A percentile compares a stretch with the other conserved stretches of the same genome.
phyloP scores from a whole-genome alignment of 2,888 invertebrate genomes.

The Aquatica leii region DNA sequence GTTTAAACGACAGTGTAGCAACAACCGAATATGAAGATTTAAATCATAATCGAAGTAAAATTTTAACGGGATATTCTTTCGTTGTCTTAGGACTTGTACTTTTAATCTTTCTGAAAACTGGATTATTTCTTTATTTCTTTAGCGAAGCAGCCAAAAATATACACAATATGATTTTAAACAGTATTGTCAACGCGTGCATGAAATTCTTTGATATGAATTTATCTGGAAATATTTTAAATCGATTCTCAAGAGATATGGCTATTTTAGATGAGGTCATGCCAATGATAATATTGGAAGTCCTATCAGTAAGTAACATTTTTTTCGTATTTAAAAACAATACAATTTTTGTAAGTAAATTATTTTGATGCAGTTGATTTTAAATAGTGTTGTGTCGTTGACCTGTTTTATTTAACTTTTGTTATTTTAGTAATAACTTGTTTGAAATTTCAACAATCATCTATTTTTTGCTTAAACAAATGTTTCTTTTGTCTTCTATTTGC shows the following conservation, averaged over 20 bases:
- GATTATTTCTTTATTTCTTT: constrained; percentile 31
- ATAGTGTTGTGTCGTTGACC: too few species aligned
- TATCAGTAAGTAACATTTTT: constrained; percentile 56
- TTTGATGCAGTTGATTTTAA: too few species aligned
- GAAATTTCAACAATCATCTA: too few species aligned
- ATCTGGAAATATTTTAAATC: constrained; percentile 37
- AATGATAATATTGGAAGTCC: constrained; percentile 62
- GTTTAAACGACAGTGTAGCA: constrained; percentile 16
- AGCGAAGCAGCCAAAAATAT: constrained; percentile 32
- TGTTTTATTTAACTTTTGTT: too few species aligned
- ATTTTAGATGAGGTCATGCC: constrained; percentile 37
- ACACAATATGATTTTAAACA: constrained; percentile 35
- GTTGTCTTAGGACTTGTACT: constrained; percentile 43
- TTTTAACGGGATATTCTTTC: constrained; percentile 46
- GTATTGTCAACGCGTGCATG: constrained; percentile 30
- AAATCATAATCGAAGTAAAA: constrained; percentile 2
- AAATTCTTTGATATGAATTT: constrained; percentile 32
- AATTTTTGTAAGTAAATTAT: too few species aligned
- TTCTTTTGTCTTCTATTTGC: too few species aligned
- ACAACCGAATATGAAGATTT: constrained; percentile 19
- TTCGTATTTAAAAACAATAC: constrained; percentile 48
- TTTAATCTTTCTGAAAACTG: constrained; percentile 44
- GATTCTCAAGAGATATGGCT: constrained; percentile 39
- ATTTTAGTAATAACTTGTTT: too few species aligned
- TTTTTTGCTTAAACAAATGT: too few species aligned